Evolutionary conservation across 1,140 invertebrate genomes (phyloP).

Genomic region (Armadillidium nasatum): DNA sequence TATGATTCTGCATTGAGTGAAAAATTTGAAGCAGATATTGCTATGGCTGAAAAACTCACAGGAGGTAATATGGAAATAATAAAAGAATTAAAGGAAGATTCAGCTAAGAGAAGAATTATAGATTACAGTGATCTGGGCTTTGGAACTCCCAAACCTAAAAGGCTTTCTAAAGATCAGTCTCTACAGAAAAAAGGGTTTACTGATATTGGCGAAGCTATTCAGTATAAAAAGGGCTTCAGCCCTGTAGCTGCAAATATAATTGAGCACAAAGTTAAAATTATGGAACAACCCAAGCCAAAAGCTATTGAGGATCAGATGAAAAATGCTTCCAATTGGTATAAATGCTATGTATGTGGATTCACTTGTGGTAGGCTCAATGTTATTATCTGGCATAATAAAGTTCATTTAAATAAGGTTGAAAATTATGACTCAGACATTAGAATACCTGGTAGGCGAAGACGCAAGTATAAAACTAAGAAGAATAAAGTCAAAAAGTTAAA

Average conservation of each 20-base stretch:
- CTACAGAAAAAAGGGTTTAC: slow-evolving; percentile 21
- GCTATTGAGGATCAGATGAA: slow-evolving; percentile 33
- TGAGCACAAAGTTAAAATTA: slow-evolving; percentile 39
- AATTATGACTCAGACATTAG: slow-evolving; percentile 43
- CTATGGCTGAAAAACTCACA: slow-evolving; percentile 43
- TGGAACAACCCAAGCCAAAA: slow-evolving; percentile 39
- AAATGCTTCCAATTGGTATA: slow-evolving; percentile 33
- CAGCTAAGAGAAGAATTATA: slow-evolving; percentile 40
- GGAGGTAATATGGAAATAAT: slow-evolving; percentile 42
- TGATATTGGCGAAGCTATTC: slow-evolving; percentile 42
- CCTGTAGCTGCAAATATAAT: slow-evolving; percentile 26
- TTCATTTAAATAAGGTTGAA: slow-evolving; percentile 38
- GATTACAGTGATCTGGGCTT: slow-evolving; percentile 45
- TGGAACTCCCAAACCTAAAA: slow-evolving; percentile 41
- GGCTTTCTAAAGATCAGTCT: slow-evolving; percentile 31
- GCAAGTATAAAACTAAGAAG: slow-evolving; percentile 25
- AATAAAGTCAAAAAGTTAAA: slow-evolving; percentile 26
- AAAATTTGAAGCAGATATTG: slow-evolving; percentile 41
- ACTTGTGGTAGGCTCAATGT: slow-evolving; percentile 40
- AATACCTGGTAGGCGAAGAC: slow-evolving; percentile 35
- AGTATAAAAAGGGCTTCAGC: slow-evolving; percentile 35
- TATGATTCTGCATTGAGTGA: slow-evolving; percentile 8
- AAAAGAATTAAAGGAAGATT: slow-evolving; percentile 34
- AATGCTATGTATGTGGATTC: slow-evolving; percentile 40
- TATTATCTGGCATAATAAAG: slow-evolving; percentile 44